Evolutionary conservation across 2,797 vertebrate species (phyloP).

Genomic region (Melopsittacus undulatus): DNA sequence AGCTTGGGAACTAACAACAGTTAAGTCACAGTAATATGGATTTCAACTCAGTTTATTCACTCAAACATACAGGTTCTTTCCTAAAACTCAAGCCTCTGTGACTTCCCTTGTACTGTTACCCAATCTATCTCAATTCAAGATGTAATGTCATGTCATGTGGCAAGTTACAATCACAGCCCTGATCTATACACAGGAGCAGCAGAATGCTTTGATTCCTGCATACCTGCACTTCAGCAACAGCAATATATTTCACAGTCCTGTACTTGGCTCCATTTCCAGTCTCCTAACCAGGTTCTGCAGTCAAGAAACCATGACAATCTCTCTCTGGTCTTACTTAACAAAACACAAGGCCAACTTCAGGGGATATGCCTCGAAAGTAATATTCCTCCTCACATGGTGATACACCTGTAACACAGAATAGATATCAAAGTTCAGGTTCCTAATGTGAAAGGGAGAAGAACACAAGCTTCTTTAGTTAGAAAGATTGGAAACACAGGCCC

Average conservation of each 20-base stretch:
- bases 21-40: not conserved
- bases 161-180: not conserved
- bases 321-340: not conserved
- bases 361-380: not conserved
- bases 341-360: not conserved
- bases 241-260: not conserved
- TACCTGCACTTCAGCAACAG: not conserved
- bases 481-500: not conserved
- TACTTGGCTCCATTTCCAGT: not conserved
- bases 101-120: not conserved
- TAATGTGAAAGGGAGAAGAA: not conserved
- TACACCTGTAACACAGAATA: not conserved
- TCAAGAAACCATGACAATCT: not conserved
- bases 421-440: not conserved
- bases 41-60: not conserved
- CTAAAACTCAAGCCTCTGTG: rapidly evolving
- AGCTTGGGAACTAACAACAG: not conserved
- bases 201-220: not conserved
- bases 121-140: not conserved
- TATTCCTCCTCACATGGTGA: not conserved
- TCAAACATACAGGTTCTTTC: not conserved
- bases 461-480: not conserved
- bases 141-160: not conserved
- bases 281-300: not conserved
- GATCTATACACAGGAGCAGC: not conserved